Conservation (phyloP, 2,797 vertebrate genomes). For the Myotis myotis region DNA sequence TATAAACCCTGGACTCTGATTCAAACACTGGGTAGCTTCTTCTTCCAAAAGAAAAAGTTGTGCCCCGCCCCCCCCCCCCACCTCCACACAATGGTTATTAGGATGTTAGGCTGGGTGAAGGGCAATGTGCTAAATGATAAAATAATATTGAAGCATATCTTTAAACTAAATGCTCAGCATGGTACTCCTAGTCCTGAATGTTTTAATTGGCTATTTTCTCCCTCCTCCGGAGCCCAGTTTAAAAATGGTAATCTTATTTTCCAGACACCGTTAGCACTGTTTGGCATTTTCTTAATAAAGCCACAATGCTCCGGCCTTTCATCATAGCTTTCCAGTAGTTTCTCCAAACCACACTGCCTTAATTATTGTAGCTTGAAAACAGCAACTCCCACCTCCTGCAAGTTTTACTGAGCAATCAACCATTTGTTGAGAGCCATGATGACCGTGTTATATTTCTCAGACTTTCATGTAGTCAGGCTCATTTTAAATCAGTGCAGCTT, state of each 20-base stretch:
- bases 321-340: conserved; percentile 41
- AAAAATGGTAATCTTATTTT: conserved; percentile 58
- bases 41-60: background rate
- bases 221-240: conserved; percentile 9
- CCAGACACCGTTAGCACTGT: conserved; percentile 43
- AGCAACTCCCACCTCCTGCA: background rate
- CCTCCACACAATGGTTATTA: background rate
- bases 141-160: background rate
- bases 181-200: background rate
- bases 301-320: conserved; percentile 2
- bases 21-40: background rate
- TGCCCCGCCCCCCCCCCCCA: rapidly evolving
- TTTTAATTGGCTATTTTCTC: conserved; percentile 55
- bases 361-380: background rate
- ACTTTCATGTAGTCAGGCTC: background rate
- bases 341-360: conserved; percentile 32
- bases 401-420: conserved; percentile 18
- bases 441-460: background rate
- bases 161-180: conserved; percentile 27
- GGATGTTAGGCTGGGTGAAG: background rate
- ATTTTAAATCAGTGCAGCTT: conserved; percentile 5
- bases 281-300: conserved; percentile 63
- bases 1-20: background rate
- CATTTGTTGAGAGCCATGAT: background rate
- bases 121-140: background rate